phyloP scores from a whole-genome alignment of 2,888 invertebrate genomes.

The Nemurella pictetii region DNA sequence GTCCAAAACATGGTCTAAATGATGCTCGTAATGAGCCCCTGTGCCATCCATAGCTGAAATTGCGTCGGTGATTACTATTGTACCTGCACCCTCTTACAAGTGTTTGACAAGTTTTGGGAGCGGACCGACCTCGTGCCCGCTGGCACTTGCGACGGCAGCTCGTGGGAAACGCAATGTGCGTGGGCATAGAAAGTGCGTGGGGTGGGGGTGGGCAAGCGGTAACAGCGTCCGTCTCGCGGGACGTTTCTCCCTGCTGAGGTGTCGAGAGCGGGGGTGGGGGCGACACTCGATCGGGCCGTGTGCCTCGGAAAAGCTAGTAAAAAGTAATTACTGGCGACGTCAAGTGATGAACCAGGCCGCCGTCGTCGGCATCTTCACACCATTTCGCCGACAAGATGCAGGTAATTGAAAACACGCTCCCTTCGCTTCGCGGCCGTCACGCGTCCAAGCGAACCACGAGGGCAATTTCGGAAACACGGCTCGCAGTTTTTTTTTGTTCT shows the following conservation, averaged over 20 bases:
- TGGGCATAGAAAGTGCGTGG: background rate
- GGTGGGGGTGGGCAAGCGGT: background rate
- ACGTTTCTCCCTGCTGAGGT: too few species aligned
- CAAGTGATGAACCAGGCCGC: background rate
- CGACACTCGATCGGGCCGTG: background rate
- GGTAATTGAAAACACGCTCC: background rate
- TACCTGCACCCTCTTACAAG: too few species aligned
- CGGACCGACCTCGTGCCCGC: background rate
- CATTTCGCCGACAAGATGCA: background rate
- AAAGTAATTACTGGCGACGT: background rate
- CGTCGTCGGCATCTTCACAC: background rate
- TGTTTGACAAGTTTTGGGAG: too few species aligned
- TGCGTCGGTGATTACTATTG: too few species aligned
- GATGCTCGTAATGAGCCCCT: too few species aligned
- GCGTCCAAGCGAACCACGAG: background rate
- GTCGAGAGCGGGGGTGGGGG: background rate
- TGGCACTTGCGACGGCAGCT: too few species aligned
- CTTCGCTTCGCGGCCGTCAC: background rate
- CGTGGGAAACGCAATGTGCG: too few species aligned
- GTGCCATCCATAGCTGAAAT: too few species aligned
- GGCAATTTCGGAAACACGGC: background rate
- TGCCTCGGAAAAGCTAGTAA: background rate
- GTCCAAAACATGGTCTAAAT: too few species aligned
- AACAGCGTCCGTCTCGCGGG: too few species aligned
- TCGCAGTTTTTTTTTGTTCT: too few species aligned